Evolutionary conservation across 2,797 vertebrate species (phyloP), one percentile per base, ranked within the genome.

Genomic region (Chrosomus eos): DNA sequence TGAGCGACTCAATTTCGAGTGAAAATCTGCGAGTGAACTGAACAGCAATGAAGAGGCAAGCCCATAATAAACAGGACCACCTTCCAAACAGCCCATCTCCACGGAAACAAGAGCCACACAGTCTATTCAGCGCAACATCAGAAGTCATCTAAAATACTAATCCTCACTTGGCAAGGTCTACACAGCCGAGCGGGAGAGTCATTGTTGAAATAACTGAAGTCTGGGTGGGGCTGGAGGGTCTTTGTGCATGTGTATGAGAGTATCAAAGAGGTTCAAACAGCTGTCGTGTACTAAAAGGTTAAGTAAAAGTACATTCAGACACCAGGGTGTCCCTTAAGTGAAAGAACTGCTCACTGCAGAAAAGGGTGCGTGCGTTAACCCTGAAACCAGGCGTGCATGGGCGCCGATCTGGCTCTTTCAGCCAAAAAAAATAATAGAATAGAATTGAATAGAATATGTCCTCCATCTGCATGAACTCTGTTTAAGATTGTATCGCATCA

Each of bases 61-160:
- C 85, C 38, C 86, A 91, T 89, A 92, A 91, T 90, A 92, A 90
- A 86, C 84, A 86, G 87, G 91, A 88, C 90, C 85, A 71, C 80
- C 78, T 80, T 87, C 88, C 88, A 93, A 91, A 91, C 87, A 87
- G 53, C 83, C 90, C 78, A 88, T 83, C 76, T 89, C 91, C 88
- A 67, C 85, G 91, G 92, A 93, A 93, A 93, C 91, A 87, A 86
- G 91, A 92, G 91, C 90, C 90, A 89, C 90, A 89, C 79, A 28
- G 89, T 88, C 87, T 88, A 90, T 89, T 88, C 89, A 87, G 85
- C 88, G 91, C 89, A 91, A 93, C 92, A 92, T 94, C 91, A 93
- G 89, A 91, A 94, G 94, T 93, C 91, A 93, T 92, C 94, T 93
- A 91, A 93, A 94, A 93, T 90, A 92, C 93, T 94, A 94, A 95